Percentiles rank a stretch among this genome's conserved stretches.
Evolutionary conservation across 2,888 invertebrate species (phyloP).

Genomic region (Seira ritae): DNA sequence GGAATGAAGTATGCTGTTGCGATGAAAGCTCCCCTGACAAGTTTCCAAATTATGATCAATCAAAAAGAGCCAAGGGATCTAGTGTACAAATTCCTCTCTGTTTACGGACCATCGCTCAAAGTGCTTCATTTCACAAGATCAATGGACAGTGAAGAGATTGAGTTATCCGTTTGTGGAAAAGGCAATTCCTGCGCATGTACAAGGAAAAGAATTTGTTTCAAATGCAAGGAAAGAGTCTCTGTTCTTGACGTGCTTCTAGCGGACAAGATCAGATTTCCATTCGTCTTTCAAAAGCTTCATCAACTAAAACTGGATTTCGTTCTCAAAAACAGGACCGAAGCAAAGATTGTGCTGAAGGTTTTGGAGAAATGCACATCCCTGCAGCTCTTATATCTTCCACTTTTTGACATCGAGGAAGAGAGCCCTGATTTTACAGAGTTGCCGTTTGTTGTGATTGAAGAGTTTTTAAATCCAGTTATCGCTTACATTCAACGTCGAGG

Average conservation of each 20-base stretch:
- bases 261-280: constrained; percentile 12
- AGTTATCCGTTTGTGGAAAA: not conserved
- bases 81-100: constrained; percentile 5
- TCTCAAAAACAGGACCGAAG: not conserved
- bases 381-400: not conserved
- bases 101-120: constrained; percentile 13
- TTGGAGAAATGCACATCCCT: constrained; percentile 4
- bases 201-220: not conserved
- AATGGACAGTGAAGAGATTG: not conserved
- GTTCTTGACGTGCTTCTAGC: not conserved
- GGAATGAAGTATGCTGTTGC: constrained; percentile 15
- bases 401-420: constrained; percentile 20
- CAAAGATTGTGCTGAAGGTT: not conserved
- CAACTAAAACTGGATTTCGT: constrained; percentile 1
- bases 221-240: constrained; percentile 11
- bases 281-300: constrained; percentile 18
- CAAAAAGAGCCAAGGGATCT: constrained; percentile 5
- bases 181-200: constrained; percentile 16
- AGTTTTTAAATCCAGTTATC: constrained; percentile 9
- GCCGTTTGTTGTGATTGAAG: constrained; percentile 17
- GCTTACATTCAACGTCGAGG: constrained; percentile 4
- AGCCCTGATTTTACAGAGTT: not conserved
- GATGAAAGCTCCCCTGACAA: constrained; percentile 5
- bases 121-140: not conserved
- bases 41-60: constrained; percentile 6